These are phyloP conservation scores for Cheilosia scutellata DNA, from an alignment of 2,888 invertebrate genomes.

Conservation along the genomic window DNA sequence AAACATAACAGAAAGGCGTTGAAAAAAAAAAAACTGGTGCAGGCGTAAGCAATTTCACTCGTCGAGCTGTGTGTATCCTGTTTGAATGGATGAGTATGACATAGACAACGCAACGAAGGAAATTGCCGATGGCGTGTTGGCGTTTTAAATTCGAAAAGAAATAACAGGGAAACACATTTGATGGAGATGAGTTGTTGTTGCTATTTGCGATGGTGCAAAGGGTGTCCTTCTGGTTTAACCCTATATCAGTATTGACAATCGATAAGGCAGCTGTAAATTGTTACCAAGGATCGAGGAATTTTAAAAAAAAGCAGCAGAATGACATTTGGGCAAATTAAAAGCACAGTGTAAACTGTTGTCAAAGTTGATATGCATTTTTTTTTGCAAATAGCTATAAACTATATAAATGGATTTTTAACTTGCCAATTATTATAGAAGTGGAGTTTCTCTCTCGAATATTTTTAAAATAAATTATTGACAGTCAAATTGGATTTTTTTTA, in stretches of 20 bases:
- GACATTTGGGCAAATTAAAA: too few relatives aligned
- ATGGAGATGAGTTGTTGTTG: not conserved
- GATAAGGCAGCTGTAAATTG: constrained; percentile 1
- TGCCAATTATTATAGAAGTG: too few relatives aligned
- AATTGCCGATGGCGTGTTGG: constrained; percentile 53
- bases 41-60: constrained; percentile 27
- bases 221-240: constrained; percentile 1
- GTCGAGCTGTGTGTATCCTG: constrained; percentile 24
- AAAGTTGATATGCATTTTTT: too few relatives aligned
- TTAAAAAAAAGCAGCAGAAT: too few relatives aligned
- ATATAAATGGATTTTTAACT: too few relatives aligned
- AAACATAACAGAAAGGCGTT: not conserved
- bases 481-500: too few relatives aligned
- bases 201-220: not conserved
- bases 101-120: constrained; percentile 43
- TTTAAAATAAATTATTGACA: too few relatives aligned
- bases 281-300: too few relatives aligned
- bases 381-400: too few relatives aligned
- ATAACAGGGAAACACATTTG: constrained; percentile 14
- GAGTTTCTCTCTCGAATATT: too few relatives aligned
- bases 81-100: constrained; percentile 45
- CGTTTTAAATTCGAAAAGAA: constrained; percentile 26
- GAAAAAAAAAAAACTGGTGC: constrained; percentile 8
- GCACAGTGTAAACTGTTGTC: too few relatives aligned
- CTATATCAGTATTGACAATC: not conserved